Base-by-base conservation (phyloP, 2,797 vertebrate species). In the Carduelis carduelis region DNA sequence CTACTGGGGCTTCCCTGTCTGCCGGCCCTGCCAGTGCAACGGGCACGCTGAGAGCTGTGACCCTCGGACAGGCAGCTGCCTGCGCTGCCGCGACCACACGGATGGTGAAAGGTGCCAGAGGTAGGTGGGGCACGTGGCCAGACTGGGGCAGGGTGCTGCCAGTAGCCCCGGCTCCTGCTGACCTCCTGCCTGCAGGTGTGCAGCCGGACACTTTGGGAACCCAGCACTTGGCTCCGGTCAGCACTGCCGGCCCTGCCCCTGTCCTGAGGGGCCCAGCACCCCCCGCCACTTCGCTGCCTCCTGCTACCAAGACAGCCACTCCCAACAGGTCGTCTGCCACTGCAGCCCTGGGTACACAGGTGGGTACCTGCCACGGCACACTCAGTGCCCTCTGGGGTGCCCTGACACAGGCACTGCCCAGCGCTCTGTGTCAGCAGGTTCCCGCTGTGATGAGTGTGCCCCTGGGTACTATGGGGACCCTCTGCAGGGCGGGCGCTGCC, bases 301-400 rank as follows among this genome's bases (percentile, higher is more conserved):
- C 57, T 99, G 99, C 98, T 99, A 99, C 94, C 98, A 99, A 97
- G 99, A 99, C 97, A 98, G 97, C 81, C 98, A 87, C 35, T 99
- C 98, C 74, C 97, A 97, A 87, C 99, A 99, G 88, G 98, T 99
- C 3, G 47, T 99, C 95, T 99, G 99, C 97, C 99, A 98, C 97
- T 99, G 99, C 97, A 98, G 98, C 95, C 98, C 98, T 9, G 99
- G 99, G 15, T 99, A 99, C 97, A 98, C 99, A 97, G 99, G 99
- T 99, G 90, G 91, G 96, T 90, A 64, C 37, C 30, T 1, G 1
- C 8, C 2, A 0, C 1, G 8, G 63, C 37, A 24, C 1, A 1
- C n/a, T 76, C 3, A 0, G 30, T 43, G 70, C 52, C 32, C 35
- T 44, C 0, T 0, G 21, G 39, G 8, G 9, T 27, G 13, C 35